Base-by-base conservation (phyloP, 2,888 invertebrate species). In the Rambutsinella grinnellia region DNA sequence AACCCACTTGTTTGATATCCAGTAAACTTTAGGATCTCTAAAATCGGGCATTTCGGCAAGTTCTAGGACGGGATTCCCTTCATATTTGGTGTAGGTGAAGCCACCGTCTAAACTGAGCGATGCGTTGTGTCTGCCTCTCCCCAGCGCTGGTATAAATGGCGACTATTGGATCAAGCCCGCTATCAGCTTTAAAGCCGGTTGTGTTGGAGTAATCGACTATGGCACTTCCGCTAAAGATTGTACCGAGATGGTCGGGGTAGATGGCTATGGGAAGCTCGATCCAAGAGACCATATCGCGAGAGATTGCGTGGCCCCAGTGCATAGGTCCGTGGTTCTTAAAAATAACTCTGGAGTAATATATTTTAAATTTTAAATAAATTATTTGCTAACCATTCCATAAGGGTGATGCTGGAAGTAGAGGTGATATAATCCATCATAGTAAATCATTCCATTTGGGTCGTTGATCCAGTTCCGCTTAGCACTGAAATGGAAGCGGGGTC, bases 391-490 rank as follows among this genome's bases (percentile, higher is more conserved):
- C n/a, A n/a, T n/a, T n/a, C n/a, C n/a, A n/a, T 86, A 61, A 0
- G 89, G 89, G 15, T 63, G 63, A 47, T 79, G 76, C 46, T 79
- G 79, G 19, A 58, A 78, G 76, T 89, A 89, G 2, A 89, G 81
- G 78, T 90, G 89, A 78, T 87, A 89, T 21, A 86, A 85, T 1
- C 85, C 84, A 5, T 86, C 82, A 78, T 83, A 88, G 28, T 85
- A 74, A 63, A 87, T 85, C 69, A 90, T 88, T 2, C 90, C 90
- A 67, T 89, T 90, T 0, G 90, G 90, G 68, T 90, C 89, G 82
- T 89, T 90, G 86, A 89, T 88, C 89, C 89, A 90, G 27, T 81
- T 61, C 1, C 17, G 17, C 1, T 36, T 19, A 6, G 75, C 65
- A 23, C 81, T 81, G 66, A 78, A 83, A 58, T 83, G 83, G 19